Evolutionary conservation across 92 coral and sea anemone species (phyloP).

Genomic region (Paragorgia papillata): DNA sequence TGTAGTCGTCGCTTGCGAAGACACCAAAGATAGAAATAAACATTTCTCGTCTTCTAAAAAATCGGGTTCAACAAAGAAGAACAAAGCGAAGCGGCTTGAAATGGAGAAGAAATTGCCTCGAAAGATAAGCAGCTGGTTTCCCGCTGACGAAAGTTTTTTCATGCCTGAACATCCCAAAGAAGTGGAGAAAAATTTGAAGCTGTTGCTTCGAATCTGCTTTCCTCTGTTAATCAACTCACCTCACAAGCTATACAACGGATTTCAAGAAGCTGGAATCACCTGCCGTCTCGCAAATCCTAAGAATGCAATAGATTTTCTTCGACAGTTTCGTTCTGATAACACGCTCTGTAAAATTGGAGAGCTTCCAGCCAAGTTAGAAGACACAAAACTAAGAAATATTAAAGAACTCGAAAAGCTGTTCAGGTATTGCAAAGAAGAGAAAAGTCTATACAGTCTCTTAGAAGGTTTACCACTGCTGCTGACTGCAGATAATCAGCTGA

Average conservation of each 20-base stretch:
- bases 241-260: conserved; percentile 37
- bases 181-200: conserved; percentile 43
- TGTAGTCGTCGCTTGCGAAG: background rate
- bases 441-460: conserved; percentile 50
- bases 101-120: background rate
- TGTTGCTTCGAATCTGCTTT: conserved; percentile 53
- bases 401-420: conserved; percentile 43
- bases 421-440: conserved; percentile 61
- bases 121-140: background rate
- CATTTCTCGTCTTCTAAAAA: background rate
- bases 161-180: background rate
- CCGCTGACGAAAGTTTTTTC: background rate
- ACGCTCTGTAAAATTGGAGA: conserved; percentile 42
- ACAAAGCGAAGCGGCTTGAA: too few relatives aligned
- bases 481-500: conserved; percentile 57
- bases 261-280: conserved; percentile 49
- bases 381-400: conserved; percentile 52
- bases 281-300: conserved; percentile 53
- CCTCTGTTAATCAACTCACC: conserved; percentile 61
- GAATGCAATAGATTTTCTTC: conserved; percentile 55
- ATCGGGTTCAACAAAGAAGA: background rate
- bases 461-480: conserved; percentile 67
- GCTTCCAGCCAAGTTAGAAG: conserved; percentile 33
- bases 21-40: conserved; percentile 4
- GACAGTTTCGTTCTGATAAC: conserved; percentile 20